Base-by-base conservation (phyloP, 2,113 vertebrate genomes). In the Litocranius walleri region DNA sequence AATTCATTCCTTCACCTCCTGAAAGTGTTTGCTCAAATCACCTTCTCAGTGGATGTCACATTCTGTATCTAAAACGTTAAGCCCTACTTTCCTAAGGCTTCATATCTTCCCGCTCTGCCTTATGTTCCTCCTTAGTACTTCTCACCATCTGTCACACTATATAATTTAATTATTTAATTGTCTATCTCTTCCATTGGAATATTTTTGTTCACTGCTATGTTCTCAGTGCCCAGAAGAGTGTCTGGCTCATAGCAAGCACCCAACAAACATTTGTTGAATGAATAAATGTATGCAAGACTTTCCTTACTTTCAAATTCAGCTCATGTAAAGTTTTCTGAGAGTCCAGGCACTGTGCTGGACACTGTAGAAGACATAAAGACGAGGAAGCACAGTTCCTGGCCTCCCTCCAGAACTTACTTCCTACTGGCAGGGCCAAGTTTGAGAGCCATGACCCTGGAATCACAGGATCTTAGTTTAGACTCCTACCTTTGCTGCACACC, bases 121-220 rank as follows among this genome's bases (percentile, higher is more conserved):
- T 88, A 2, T 78, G 91, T 89, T 95, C 88, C 40, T 95, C 40
- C 43, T 64, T 52, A 40, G 61, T 52, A 43, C 25, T 80, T 86
- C 67, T 78, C 40, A 33, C 77, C 82, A 94, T 91, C 91, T 97
- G 81, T 62, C 82, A 50, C 25, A 21, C 59, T 50, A 27, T 48
- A 21, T 64, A 88, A 95, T 85, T 91, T 86, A 90, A 52, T 90
- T 89, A 81, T 88, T 81, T 89, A 88, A 93, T 52, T 91, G 61
- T 89, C 43, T 91, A 0, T 87, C 62, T 92, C 52, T 77, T 33
- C 52, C 17, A 43, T 78, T 94, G 36, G 61, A 95, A 91, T 91
- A 83, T 71, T 85, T 95, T 90, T 96, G 54, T 87, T 96, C 74
- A 85, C 50, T 30, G 33, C 40, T 67, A 3, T 88, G 90, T 96